Evolutionary conservation across 2,113 vertebrate genomes (phyloP).

Genomic region (Typhlomys cinereus): DNA sequence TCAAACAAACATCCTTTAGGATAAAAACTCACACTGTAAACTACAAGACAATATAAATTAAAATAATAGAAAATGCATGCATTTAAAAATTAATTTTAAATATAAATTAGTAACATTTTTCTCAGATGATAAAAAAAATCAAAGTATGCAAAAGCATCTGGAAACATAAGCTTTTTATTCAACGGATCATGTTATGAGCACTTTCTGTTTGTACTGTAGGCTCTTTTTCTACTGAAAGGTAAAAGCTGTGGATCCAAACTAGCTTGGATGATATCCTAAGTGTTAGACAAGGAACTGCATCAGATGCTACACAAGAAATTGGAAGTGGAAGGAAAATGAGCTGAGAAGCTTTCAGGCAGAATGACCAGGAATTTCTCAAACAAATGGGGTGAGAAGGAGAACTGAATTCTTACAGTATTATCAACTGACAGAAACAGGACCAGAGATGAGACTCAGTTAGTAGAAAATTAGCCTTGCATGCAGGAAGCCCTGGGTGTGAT

Average conservation of each 20-base stretch:
- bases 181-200: neutral
- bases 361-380: neutral
- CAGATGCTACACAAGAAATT: neutral
- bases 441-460: neutral
- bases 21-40: conserved; percentile 5
- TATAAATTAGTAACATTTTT: conserved; percentile 35
- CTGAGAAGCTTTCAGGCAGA: neutral
- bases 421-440: neutral
- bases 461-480: neutral
- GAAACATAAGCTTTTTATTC: neutral
- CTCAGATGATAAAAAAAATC: conserved; percentile 58
- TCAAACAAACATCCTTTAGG: neutral
- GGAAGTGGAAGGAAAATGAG: neutral
- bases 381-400: neutral
- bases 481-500: neutral
- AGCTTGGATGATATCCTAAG: neutral
- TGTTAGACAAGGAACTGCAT: neutral
- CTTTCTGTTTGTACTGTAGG: neutral
- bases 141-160: neutral
- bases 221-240: neutral
- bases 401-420: neutral
- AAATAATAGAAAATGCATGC: conserved; percentile 43
- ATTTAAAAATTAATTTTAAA: conserved; percentile 33
- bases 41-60: conserved; percentile 23
- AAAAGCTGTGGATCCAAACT: neutral